Base-by-base conservation (phyloP, 37 sponge, comb jelly and placozoan species). In the Mnemiopsis leidyi region DNA sequence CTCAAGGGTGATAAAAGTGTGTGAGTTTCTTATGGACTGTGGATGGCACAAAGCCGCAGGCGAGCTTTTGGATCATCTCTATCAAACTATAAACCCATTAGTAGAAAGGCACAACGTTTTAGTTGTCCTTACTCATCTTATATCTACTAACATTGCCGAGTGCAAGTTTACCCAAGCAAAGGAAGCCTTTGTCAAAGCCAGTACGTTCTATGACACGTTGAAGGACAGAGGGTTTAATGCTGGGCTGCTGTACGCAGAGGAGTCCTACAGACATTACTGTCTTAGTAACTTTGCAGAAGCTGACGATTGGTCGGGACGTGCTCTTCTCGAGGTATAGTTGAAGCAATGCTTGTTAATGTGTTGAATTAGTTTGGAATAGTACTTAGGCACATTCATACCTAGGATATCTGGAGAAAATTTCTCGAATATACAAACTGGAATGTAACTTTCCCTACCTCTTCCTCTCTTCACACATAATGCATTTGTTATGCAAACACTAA, bases 11-110 rank as follows among this genome's bases (percentile, higher is more conserved):
- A 77, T 77, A 1, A 77, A 77, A 32, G 79, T 77, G 79, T 77
- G 79, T 77, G 79, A 77, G 79, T 77, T 77, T 20, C 79, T 77
- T 0, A 77, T 77, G 36, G 79, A 77, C 20, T 77, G 79, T 34
- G 79, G 79, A 31, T 77, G 79, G 79, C 32, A 77, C 32, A 77
- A 77, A 36, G 79, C 79, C 5, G 79, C 79, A 1, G 79, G 79
- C 32, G 32, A 77, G 36, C 79, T 77, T 32, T 32, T 77, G 0
- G 33, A 32, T 36, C 79, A 77, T 32, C 79, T 77, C 33, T 77
- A 77, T 36, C 34, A 32, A 32, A 77, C 79, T 1, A 77, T 77
- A 36, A 77, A 32, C 35, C 79, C 79, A 31, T 32, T 77, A 32
- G 1, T 18, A 16, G 32, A 77, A 18, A 28, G 79, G 18, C 32